These are phyloP conservation scores for Drosophila falleni DNA, from an alignment of 2,888 invertebrate genomes.

Conservation along the genomic window DNA sequence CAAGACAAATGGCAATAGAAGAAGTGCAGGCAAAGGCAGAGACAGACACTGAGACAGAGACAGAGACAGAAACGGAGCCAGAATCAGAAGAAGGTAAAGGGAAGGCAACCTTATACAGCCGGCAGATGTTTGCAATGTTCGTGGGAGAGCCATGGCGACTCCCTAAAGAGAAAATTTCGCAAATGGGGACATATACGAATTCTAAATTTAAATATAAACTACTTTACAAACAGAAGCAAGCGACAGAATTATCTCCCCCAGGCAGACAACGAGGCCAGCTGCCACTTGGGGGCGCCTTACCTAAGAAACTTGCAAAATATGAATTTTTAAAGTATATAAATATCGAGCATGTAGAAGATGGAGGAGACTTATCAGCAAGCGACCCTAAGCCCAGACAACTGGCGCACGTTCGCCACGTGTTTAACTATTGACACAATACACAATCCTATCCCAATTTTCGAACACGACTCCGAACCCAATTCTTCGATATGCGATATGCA, in stretches of 20 bases:
- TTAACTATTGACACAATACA: constrained; percentile 36
- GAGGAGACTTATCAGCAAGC: constrained; percentile 57
- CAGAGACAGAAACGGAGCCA: background rate
- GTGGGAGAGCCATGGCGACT: constrained; percentile 50
- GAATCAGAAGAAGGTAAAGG: constrained; percentile 18
- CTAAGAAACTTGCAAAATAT: constrained; percentile 44
- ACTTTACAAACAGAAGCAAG: constrained; percentile 34
- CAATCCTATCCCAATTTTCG: constrained; percentile 24
- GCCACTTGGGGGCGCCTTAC: constrained; percentile 46
- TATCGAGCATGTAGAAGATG: constrained; percentile 15
- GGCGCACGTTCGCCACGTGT: constrained; percentile 78
- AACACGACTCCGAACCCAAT: constrained; percentile 19
- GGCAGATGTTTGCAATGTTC: constrained; percentile 60
- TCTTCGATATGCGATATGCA: constrained; percentile 31
- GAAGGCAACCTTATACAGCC: constrained; percentile 27
- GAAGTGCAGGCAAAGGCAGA: constrained; percentile 18
- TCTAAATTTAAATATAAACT: constrained; percentile 66
- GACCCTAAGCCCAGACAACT: constrained; percentile 57
- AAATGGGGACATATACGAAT: constrained; percentile 53
- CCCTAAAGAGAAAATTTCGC: constrained; percentile 35
- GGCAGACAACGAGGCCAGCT: constrained; percentile 54
- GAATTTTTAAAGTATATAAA: constrained; percentile 39
- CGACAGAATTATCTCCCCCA: constrained; percentile 56
- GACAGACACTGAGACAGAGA: background rate
- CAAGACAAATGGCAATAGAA: constrained; percentile 55